These are phyloP conservation scores for Malurus melanocephalus DNA, from an alignment of 2,113 vertebrate species.

Conservation along the genomic window DNA sequence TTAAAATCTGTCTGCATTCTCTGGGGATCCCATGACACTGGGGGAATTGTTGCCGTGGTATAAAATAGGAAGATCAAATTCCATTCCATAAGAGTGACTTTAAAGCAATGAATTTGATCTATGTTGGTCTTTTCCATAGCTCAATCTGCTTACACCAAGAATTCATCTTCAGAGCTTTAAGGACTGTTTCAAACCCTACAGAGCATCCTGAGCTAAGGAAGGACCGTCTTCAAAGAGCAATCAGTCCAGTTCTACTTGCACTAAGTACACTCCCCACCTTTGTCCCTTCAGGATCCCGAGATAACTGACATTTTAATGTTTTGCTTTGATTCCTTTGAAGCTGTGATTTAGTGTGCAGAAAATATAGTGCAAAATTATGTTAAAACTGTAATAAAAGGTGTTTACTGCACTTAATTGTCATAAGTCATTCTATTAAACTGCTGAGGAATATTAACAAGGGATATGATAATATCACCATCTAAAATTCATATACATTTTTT, in stretches of 20 bases:
- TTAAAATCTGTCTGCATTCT: not conserved
- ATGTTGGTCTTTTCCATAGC: not conserved
- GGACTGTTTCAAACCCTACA: not conserved
- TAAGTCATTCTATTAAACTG: conserved; percentile 39
- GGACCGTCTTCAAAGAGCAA: not conserved
- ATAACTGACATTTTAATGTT: conserved; percentile 2
- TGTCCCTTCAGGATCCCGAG: not conserved
- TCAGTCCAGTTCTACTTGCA: not conserved
- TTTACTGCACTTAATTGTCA: conserved; percentile 51
- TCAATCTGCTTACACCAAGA: not conserved
- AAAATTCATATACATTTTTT: conserved; percentile 46
- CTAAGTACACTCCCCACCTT: not conserved
- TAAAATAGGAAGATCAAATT: not conserved
- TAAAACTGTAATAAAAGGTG: conserved; percentile 31
- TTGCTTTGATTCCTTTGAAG: not conserved
- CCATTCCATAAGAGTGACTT: not conserved
- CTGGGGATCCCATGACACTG: not conserved
- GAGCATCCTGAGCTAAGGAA: not conserved
- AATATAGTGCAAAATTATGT: conserved; percentile 6
- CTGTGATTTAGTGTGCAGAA: not conserved
- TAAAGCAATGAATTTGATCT: not conserved
- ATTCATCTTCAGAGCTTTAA: not conserved
- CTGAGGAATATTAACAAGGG: conserved; percentile 41
- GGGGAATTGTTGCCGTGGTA: not conserved
- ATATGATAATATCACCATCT: conserved; percentile 25